A percentile compares a stretch with the other conserved stretches of the same genome.
Evolutionary conservation across 1,140 invertebrate genomes (phyloP).

Genomic region (Trachelipus rathkii): DNA sequence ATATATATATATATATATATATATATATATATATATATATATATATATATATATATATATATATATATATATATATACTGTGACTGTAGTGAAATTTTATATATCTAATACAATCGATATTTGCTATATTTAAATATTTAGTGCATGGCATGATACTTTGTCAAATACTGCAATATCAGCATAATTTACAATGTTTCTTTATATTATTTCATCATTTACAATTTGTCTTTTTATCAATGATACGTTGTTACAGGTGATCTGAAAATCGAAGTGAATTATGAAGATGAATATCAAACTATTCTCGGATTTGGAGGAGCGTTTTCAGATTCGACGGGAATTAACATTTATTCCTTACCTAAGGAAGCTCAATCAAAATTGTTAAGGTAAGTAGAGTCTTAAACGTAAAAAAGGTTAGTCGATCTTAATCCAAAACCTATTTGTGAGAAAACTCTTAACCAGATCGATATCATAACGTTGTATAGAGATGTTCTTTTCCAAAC

Average conservation of each 20-base stretch:
- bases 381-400: not conserved
- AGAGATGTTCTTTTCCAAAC: too few species aligned
- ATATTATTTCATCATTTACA: not conserved
- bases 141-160: not conserved
- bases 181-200: not conserved
- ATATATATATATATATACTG: too few species aligned
- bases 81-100: too few species aligned
- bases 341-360: constrained; percentile 61
- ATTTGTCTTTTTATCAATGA: not conserved
- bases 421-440: too few species aligned
- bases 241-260: not conserved
- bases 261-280: not conserved
- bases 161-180: not conserved
- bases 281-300: constrained; percentile 49
- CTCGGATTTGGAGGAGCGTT: constrained; percentile 81
- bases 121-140: too few species aligned
- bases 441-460: too few species aligned
- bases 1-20: too few species aligned
- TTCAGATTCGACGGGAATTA: constrained; percentile 74
- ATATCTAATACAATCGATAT: too few species aligned
- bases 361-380: constrained; percentile 52
- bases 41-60: too few species aligned
- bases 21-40: too few species aligned
- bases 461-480: too few species aligned
- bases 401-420: too few species aligned